phyloP scores from a whole-genome alignment of 2,888 invertebrate species.

The Eilema griseolum region DNA sequence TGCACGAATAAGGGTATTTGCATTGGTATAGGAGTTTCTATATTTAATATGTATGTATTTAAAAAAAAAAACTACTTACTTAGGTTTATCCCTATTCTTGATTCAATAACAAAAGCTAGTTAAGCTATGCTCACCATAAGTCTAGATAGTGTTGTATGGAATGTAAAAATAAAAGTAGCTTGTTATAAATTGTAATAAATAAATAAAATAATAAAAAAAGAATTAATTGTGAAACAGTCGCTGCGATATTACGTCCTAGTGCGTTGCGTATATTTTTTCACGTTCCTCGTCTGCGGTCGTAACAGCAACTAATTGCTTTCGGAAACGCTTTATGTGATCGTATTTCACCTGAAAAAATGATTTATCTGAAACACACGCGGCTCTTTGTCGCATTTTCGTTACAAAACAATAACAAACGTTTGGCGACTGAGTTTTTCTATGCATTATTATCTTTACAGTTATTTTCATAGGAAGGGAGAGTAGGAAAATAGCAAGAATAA shows the following conservation, averaged over 20 bases:
- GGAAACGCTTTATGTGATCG: constrained; percentile 85
- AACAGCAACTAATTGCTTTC: constrained; percentile 85
- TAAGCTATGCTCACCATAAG: too few species aligned
- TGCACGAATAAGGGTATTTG: too few species aligned
- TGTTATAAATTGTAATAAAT: too few species aligned
- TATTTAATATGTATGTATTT: too few species aligned
- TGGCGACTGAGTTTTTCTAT: constrained; percentile 26
- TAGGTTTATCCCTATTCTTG: too few species aligned
- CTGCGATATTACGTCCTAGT: constrained; percentile 44
- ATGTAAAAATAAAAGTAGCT: too few species aligned
- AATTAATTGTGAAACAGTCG: constrained; percentile 19
- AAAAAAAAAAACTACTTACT: too few species aligned
- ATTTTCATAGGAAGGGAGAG: constrained; percentile 4
- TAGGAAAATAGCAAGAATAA: neutral
- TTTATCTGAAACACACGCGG: constrained; percentile 72
- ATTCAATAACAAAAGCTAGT: too few species aligned
- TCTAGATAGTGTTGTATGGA: too few species aligned
- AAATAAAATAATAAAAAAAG: too few species aligned
- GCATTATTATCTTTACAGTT: constrained; percentile 18
- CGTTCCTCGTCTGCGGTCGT: constrained; percentile 76
- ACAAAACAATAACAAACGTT: constrained; percentile 59
- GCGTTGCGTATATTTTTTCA: constrained; percentile 67
- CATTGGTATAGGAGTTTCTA: too few species aligned
- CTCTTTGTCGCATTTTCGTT: constrained; percentile 72
- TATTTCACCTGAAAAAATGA: constrained; percentile 85